Base-by-base conservation (phyloP, 2,797 vertebrate genomes). In the Percopsis omiscomaycus region DNA sequence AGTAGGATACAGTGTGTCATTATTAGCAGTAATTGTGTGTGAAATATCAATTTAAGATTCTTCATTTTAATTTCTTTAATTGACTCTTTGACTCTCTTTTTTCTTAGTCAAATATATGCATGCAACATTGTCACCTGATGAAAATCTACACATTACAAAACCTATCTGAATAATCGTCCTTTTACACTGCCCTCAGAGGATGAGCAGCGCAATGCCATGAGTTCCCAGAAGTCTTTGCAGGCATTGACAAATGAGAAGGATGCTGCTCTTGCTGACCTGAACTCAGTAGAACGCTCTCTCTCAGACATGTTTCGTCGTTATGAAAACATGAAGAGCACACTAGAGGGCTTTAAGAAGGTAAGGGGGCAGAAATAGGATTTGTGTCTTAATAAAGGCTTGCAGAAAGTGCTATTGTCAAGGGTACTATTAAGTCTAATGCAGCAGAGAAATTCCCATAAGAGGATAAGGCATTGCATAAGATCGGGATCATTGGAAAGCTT, bases 311-410 rank as follows among this genome's bases (percentile, higher is more conserved):
- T 99, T 84, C 91, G 96, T 13, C 94, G 96, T 89, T 98, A 98
- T 0, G 96, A 99, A 77, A 98, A 94, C 73, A 92, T 99, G 89
- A 98, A 98, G 87, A 92, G 93, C 0, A 94, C 96, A 55, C 86
- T 99, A 29, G 98, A 99, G 73, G 97, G 96, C 12, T 99, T 96
- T 75, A 98, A 98, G 84, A 99, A 98, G 92, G 98, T 98, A 73
- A 69, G 74, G 1, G 22, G 28, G 53, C 4, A 44, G 5, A 11
- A 11, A 29, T 49, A 12, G 44, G 15, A 16, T 57, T 62, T 0
- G 42, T 15, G 46, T 56, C 11, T 37, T 3, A 9, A 56, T 28
- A 59, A 32, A 12, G 11, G 12, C 1, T 59, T 3, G 0, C 14
- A n/a, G 10, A 48, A 74, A 56, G 32, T 28, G 49, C 61, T 4